Conservation (phyloP, 2,797 vertebrate species). For the Melanotaenia maccullochi region DNA sequence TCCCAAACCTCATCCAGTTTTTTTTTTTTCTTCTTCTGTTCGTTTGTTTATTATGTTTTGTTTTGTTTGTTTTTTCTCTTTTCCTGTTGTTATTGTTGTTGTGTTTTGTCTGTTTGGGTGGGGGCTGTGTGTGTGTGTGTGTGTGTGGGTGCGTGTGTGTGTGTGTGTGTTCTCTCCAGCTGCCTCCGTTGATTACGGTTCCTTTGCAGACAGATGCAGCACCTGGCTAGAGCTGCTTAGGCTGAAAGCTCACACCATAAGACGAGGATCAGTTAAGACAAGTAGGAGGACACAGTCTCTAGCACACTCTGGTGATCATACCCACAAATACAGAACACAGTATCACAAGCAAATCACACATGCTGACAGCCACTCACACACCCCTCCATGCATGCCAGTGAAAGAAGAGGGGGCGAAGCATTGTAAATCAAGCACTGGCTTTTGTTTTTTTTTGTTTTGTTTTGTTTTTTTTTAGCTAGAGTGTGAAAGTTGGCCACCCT, state of each 20-base stretch:
- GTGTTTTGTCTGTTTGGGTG: slow-evolving; percentile 59
- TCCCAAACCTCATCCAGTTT: slow-evolving; percentile 92
- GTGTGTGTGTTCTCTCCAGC: slow-evolving; percentile 88
- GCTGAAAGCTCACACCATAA: slow-evolving; percentile 99
- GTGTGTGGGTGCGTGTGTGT: slow-evolving; percentile 14
- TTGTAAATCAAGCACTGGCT: slow-evolving; percentile 68
- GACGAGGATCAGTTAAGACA: slow-evolving; percentile 99
- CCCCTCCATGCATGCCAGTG: slow-evolving; percentile 82
- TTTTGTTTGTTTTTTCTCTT: slow-evolving; percentile 72
- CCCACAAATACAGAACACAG: slow-evolving; percentile 82
- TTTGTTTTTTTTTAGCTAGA: slow-evolving; percentile 69
- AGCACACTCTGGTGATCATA: slow-evolving; percentile 90
- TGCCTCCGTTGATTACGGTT: slow-evolving; percentile 99
- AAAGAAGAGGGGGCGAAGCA: slow-evolving; percentile 78
- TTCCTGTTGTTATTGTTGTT: slow-evolving; percentile 56
- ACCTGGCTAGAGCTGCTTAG: slow-evolving; percentile 99
- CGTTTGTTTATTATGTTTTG: slow-evolving; percentile 75
- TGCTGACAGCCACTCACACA: slow-evolving; percentile 67
- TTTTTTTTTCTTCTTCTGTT: slow-evolving; percentile 83
- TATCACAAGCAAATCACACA: slow-evolving; percentile 52
- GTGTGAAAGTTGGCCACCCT: slow-evolving; percentile 87
- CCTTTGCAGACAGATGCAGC: slow-evolving; percentile 99
- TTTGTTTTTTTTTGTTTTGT: slow-evolving; percentile 57
- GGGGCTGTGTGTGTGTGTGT: slow-evolving; percentile 29
- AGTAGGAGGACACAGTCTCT: slow-evolving; percentile 97